Percentiles rank a stretch among this genome's conserved stretches.
Conservation (phyloP, 1,140 invertebrate genomes). For the Drosophila burlai region DNA sequence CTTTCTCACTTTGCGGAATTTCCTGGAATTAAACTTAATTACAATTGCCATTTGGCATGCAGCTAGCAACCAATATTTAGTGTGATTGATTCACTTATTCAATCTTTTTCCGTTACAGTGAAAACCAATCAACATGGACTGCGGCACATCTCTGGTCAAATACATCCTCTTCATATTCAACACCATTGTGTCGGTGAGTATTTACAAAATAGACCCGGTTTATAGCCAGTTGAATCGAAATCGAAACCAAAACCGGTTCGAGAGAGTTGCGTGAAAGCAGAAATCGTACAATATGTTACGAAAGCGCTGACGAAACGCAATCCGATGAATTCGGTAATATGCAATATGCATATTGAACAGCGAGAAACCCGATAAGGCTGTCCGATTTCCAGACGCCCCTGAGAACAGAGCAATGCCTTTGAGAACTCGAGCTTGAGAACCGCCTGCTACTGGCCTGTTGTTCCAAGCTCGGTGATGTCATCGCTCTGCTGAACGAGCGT, state of each 20-base stretch:
- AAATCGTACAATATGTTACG: conserved; percentile 42
- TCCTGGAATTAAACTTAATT: conserved; percentile 9
- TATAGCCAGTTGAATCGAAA: conserved; percentile 26
- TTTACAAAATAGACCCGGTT: conserved; percentile 15
- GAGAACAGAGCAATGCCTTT: conserved; percentile 14
- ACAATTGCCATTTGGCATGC: not conserved
- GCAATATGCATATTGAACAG: conserved; percentile 19
- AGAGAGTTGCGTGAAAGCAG: conserved; percentile 46
- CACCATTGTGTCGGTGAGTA: conserved; percentile 93
- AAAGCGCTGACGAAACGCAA: conserved; percentile 39
- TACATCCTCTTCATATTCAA: conserved; percentile 94
- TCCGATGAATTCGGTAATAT: conserved; percentile 17
- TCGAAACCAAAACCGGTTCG: conserved; percentile 34
- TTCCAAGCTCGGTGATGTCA: conserved; percentile 37
- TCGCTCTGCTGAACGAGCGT: conserved; percentile 1
- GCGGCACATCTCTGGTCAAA: conserved; percentile 92
- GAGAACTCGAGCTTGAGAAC: conserved; percentile 22
- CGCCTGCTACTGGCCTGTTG: conserved; percentile 5
- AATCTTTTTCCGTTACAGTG: conserved; percentile 36
- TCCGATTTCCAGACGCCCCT: conserved; percentile 13
- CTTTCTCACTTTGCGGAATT: not conserved
- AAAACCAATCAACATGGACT: conserved; percentile 86
- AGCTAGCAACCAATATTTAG: conserved; percentile 9
- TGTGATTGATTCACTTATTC: conserved; percentile 8
- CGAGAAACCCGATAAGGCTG: conserved; percentile 9